These are phyloP conservation scores for Cryptosula pallasiana DNA, from an alignment of 2,888 invertebrate species.

Conservation along the genomic window DNA sequence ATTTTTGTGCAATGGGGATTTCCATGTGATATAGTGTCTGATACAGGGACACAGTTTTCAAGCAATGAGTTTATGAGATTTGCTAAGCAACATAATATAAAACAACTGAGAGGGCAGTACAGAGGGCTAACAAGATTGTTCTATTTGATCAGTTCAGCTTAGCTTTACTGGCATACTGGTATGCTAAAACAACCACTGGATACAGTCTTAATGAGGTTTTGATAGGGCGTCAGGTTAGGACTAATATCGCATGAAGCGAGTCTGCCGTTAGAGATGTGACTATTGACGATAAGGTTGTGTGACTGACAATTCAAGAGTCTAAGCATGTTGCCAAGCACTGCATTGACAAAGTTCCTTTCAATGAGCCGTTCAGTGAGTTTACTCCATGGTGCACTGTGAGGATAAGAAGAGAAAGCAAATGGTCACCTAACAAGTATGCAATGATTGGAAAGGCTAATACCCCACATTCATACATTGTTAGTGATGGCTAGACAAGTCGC, in stretches of 20 bases:
- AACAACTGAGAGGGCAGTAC: background rate
- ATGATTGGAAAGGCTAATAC: background rate
- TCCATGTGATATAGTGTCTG: background rate
- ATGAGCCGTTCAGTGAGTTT: background rate
- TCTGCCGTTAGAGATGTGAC: background rate
- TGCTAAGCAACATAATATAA: background rate
- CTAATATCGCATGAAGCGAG: background rate
- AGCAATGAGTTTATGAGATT: background rate
- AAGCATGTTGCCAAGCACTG: conserved; percentile 2
- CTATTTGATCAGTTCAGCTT: background rate
- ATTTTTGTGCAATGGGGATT: background rate
- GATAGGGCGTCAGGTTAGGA: background rate
- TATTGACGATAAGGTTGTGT: background rate
- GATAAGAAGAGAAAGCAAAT: background rate
- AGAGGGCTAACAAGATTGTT: background rate
- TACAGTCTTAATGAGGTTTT: conserved; percentile 5
- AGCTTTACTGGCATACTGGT: background rate
- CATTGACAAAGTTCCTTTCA: background rate
- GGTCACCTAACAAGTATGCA: background rate
- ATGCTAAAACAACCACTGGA: background rate
- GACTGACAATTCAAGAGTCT: background rate
- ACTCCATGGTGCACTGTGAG: background rate
- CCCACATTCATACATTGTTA: background rate
- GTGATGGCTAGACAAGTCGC: background rate
- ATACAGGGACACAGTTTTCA: background rate